These are phyloP conservation scores for Tamandua tetradactyla DNA, from an alignment of 2,797 vertebrate species.

Conservation along the genomic window DNA sequence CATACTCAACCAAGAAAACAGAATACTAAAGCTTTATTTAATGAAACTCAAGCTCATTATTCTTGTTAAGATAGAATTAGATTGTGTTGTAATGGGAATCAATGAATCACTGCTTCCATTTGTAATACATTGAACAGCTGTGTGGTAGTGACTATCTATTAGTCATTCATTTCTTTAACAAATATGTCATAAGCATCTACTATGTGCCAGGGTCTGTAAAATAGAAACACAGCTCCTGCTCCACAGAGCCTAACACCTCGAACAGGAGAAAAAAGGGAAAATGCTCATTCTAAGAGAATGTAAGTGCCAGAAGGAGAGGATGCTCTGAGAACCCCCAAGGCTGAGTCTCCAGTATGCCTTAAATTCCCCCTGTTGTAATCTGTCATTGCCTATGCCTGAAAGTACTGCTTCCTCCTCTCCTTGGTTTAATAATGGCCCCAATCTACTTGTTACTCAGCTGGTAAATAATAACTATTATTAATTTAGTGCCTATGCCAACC, in stretches of 20 bases:
- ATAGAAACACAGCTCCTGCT: conserved; percentile 42
- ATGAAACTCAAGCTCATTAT: conserved; percentile 45
- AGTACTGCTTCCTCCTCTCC: not conserved
- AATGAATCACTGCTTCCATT: conserved; percentile 68
- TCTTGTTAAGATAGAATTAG: conserved; percentile 55
- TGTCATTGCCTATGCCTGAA: not conserved
- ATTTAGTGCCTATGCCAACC: not conserved
- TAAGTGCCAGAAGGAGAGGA: not conserved
- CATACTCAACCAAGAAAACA: not conserved
- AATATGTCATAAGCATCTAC: conserved; percentile 63
- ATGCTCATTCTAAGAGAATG: not conserved
- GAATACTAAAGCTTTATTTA: conserved; percentile 40
- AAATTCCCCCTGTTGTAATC: not conserved
- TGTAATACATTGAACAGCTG: conserved; percentile 64
- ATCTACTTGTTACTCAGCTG: not conserved
- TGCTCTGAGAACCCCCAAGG: not conserved
- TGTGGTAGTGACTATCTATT: conserved; percentile 70
- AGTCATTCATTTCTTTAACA: conserved; percentile 71
- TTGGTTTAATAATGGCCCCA: not conserved
- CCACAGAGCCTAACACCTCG: not conserved
- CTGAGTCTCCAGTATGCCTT: not conserved
- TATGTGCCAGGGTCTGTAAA: conserved; percentile 45
- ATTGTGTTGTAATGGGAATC: conserved; percentile 36
- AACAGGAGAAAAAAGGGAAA: not conserved
- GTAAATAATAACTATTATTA: not conserved